Evolutionary conservation across 2,888 invertebrate genomes (phyloP), one percentile per base, ranked within the genome.

Genomic region (Elgonia sp.): DNA sequence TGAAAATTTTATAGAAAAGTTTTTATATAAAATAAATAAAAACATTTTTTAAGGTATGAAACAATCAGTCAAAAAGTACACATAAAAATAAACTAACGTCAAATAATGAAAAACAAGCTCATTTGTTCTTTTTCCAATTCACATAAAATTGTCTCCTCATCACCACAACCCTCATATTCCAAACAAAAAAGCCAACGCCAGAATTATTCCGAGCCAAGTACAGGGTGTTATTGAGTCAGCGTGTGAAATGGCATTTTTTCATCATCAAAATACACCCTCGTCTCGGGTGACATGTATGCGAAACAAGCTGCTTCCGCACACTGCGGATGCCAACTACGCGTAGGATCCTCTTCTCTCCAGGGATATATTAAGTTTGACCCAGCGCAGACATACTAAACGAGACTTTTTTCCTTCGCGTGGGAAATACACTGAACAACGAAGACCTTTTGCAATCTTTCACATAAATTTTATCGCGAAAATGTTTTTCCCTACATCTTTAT

Each of bases 341-440:
- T 40, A 53, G 67, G 29, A 67, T 70, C 70, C 50, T 70, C 62
- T 70, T 70, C 29, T 72, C 72, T 70, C 70, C 29, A 21, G 81
- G 81, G 81, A 81, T 63, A 63, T 63, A 63, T 42, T 42, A 81
- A 81, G 81, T 81, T 76, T 81, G 81, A 81, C 72, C 81, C 63
- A 55, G 37, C 81, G 16, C 69, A 63, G 63, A 46, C 80, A 62
- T 40, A 55, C 70, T 69, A 50, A 80, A 70, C 50, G 69, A 42
- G 57, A 79, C 14, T 72, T 81, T 81, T 81, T 70, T 70, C 62
- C 55, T 29, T 40, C 10, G 62, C 67, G 63, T 72, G 72, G 72
- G 63, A 72, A 81, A 72, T 72, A 21, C 70, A 40, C 50, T 70
- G 62, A 70, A 50, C 62, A 70, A 67, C 62, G 12, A 65, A 65